Evolutionary conservation across 1,140 invertebrate species (phyloP).

Genomic region (Drosophila funebris): DNA sequence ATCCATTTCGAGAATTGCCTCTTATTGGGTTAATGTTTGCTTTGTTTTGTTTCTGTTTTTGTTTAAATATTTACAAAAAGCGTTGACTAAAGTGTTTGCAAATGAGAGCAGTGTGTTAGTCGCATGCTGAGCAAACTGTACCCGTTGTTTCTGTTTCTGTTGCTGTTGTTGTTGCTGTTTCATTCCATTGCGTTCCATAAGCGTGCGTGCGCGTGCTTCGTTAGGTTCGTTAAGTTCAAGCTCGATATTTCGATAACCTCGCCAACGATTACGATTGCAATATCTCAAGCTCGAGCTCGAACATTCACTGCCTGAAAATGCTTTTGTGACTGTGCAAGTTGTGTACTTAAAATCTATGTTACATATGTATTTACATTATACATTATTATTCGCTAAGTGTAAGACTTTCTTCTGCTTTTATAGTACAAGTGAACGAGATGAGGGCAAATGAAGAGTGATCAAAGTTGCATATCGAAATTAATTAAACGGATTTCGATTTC

Average conservation of each 20-base stretch:
- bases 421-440: neutral
- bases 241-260: conserved; percentile 5
- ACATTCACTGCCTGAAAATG: conserved; percentile 18
- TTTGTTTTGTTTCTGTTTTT: conserved; percentile 1
- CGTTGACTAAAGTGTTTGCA: too few species aligned
- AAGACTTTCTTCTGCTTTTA: neutral
- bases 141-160: conserved; percentile 34
- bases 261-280: conserved; percentile 7
- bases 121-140: conserved; percentile 37
- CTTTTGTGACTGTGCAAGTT: conserved; percentile 20
- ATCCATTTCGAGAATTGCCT: neutral
- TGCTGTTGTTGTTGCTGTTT: conserved; percentile 35
- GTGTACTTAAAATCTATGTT: conserved; percentile 23
- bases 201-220: conserved; percentile 52
- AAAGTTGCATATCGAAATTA: too few species aligned
- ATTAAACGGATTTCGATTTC: too few species aligned
- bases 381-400: conserved; percentile 1
- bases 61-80: conserved; percentile 61
- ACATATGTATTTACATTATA: neutral
- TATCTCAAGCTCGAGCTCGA: conserved; percentile 7
- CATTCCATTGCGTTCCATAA: conserved; percentile 62
- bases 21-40: conserved; percentile 2
- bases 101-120: conserved; percentile 8
- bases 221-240: conserved; percentile 16
- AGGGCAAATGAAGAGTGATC: neutral